These are phyloP conservation scores for Bradypus variegatus DNA, from an alignment of 2,797 vertebrate species.

Conservation along the genomic window DNA sequence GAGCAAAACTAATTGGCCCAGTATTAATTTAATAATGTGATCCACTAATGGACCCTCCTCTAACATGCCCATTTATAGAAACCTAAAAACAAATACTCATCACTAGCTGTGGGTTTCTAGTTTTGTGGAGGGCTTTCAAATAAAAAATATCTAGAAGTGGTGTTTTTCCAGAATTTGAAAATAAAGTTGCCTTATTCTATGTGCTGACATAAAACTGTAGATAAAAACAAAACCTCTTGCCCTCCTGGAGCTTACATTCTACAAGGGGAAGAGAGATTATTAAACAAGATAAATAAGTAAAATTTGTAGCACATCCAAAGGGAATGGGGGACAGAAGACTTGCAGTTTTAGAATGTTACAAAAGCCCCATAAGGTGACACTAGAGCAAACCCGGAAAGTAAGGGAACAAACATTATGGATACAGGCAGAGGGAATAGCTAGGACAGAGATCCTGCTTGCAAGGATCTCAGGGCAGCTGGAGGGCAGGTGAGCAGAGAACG, in stretches of 20 bases:
- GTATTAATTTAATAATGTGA: neutral
- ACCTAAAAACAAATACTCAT: neutral
- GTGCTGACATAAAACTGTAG: neutral
- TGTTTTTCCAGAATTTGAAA: neutral
- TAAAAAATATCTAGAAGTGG: neutral
- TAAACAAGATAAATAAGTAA: neutral
- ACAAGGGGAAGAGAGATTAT: neutral
- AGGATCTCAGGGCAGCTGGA: neutral
- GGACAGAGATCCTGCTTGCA: neutral
- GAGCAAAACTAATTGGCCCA: neutral
- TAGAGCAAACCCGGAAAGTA: neutral
- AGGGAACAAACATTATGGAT: neutral
- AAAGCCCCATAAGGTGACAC: neutral
- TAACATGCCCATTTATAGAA: slow-evolving; percentile 4
- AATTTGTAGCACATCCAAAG: neutral
- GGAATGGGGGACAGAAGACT: neutral
- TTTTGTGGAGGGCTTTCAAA: neutral
- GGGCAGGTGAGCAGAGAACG: neutral
- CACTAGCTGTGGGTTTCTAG: neutral
- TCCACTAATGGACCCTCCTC: neutral
- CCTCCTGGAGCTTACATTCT: neutral
- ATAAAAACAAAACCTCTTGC: neutral
- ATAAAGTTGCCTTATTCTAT: neutral
- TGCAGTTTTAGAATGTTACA: neutral
- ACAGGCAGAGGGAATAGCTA: neutral